phyloP scores from a whole-genome alignment of 2,797 vertebrate genomes.

The Cynodonichthys magdalenae region DNA sequence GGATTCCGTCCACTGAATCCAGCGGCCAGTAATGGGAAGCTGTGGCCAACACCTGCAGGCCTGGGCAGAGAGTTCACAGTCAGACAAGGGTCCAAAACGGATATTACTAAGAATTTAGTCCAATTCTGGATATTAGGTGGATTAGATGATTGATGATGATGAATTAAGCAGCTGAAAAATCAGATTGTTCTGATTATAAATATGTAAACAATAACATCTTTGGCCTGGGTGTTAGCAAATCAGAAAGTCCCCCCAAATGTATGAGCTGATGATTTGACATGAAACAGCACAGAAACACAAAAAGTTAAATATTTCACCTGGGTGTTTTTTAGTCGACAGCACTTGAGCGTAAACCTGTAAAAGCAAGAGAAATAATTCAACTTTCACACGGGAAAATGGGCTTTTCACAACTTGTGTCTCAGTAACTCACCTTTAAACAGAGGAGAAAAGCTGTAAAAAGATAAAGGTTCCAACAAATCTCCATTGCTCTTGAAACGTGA shows the following conservation, averaged over 20 bases:
- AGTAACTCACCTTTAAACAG: conserved; percentile 71
- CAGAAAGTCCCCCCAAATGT: conserved; percentile 6
- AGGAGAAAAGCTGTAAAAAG: conserved; percentile 66
- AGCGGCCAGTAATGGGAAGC: conserved; percentile 97
- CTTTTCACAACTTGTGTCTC: background rate
- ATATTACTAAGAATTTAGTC: conserved; percentile 24
- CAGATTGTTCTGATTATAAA: conserved; percentile 22
- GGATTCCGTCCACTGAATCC: conserved; percentile 90
- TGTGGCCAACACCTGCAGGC: conserved; percentile 88
- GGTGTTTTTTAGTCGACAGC: conserved; percentile 70
- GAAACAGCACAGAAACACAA: background rate
- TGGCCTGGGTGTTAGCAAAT: conserved; percentile 11
- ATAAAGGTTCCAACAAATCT: conserved; percentile 59
- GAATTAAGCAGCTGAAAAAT: conserved; percentile 34
- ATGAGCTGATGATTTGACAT: background rate
- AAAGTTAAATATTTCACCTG: conserved; percentile 65
- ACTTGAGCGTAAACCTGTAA: conserved; percentile 78
- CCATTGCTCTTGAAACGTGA: conserved; percentile 62
- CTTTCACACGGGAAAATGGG: background rate
- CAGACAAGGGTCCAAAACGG: conserved; percentile 50
- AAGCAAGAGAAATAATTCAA: conserved; percentile 12
- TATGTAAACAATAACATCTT: conserved; percentile 23
- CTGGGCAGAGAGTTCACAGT: conserved; percentile 75
- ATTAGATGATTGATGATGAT: conserved; percentile 43
- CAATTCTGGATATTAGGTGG: conserved; percentile 13